phyloP scores from a whole-genome alignment of 2,888 invertebrate genomes.

The Pyralis farinalis region DNA sequence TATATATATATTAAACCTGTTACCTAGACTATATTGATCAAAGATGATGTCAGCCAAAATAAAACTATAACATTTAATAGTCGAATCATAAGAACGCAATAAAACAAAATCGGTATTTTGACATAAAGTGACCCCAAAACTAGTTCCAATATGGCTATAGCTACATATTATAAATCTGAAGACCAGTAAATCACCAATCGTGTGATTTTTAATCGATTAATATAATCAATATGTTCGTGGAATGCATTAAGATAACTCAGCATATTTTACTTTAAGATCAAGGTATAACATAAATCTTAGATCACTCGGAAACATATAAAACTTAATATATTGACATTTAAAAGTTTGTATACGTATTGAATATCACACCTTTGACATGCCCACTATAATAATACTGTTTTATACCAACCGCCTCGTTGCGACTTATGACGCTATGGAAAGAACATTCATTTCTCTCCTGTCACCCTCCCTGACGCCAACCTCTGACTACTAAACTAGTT shows the following conservation, averaged over 20 bases:
- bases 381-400: neutral
- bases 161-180: neutral
- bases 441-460: no score
- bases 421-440: no score
- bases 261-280: neutral
- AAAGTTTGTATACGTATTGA: neutral
- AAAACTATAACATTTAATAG: neutral
- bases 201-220: conserved; percentile 8
- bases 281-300: neutral
- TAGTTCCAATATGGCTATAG: neutral
- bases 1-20: no score
- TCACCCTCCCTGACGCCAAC: no score
- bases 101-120: neutral
- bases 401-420: no score
- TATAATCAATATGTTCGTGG: neutral
- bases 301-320: neutral
- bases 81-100: neutral
- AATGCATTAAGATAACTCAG: neutral
- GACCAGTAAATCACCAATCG: conserved; percentile 1
- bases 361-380: neutral
- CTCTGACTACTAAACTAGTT: no score
- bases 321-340: neutral
- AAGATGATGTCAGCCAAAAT: neutral
- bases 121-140: neutral
- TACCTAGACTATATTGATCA: no score